These are phyloP conservation scores for Microplitis demolitor DNA, from an alignment of 1,140 invertebrate genomes.

Conservation along the genomic window DNA sequence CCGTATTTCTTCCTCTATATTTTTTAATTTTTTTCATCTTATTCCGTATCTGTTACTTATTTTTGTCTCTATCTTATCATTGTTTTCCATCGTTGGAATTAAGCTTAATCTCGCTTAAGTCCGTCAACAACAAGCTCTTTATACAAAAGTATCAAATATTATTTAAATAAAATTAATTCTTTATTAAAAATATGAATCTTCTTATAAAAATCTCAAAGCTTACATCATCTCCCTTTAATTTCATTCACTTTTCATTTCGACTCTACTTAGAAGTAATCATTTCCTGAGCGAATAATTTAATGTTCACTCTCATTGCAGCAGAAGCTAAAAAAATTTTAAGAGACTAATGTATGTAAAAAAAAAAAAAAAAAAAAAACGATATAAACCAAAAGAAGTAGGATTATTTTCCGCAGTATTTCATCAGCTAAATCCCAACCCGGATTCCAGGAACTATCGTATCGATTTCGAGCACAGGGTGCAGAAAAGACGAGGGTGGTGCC, in stretches of 20 bases:
- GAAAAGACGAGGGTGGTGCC: slow-evolving; percentile 32
- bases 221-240: too few relatives aligned
- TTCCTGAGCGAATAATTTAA: not conserved
- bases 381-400: slow-evolving; percentile 32
- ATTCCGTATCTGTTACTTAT: not conserved
- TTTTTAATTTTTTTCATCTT: not conserved
- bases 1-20: slow-evolving; percentile 2
- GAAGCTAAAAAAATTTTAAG: slow-evolving; percentile 10
- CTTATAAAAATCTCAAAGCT: too few relatives aligned
- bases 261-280: slow-evolving; percentile 32
- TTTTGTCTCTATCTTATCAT: slow-evolving; percentile 27
- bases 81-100: not conserved
- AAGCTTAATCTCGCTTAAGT: not conserved
- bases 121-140: slow-evolving; percentile 14
- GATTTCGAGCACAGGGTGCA: slow-evolving; percentile 45
- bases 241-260: not conserved
- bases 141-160: too few relatives aligned
- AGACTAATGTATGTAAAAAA: not conserved
- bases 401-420: slow-evolving; percentile 56
- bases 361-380: too few relatives aligned
- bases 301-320: slow-evolving; percentile 11
- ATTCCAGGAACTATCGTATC: slow-evolving; percentile 55
- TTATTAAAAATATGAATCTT: not conserved
- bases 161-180: not conserved
- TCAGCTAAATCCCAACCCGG: slow-evolving; percentile 49